Evolutionary conservation across 2,797 vertebrate genomes (phyloP), one percentile per base, ranked within the genome.

Genomic region (Pampus argenteus): DNA sequence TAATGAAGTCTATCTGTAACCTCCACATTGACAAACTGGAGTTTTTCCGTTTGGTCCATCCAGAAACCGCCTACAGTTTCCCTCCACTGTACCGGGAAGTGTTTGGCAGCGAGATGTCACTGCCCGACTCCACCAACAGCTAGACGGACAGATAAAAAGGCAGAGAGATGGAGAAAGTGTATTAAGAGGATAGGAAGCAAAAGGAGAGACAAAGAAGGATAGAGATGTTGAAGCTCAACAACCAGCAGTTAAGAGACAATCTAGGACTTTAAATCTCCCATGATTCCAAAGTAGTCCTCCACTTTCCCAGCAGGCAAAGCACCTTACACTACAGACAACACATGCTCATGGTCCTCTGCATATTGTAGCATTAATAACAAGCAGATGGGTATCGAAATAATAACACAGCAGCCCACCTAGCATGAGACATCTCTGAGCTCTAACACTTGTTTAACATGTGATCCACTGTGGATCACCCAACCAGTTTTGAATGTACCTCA

Each of bases 1-100:
- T 93, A 82, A 96, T 98, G 96, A 97, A 96, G 89, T 96, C 96
- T 1, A 97, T 98, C 84, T 97, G 96, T 80, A 96, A 96, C 84
- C 95, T 97, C 71, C 97, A 98, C 83, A 88, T 96, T 62, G 96
- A 97, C 76, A 97, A 98, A 91, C 92, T 98, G 83, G 95, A 97
- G 81, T 97, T 97, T 90, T 98, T 98, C 92, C 96, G 96, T 13
- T 89, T 97, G 78, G 86, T 97, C 72, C 96, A 98, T 76, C 96
- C 97, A 0, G 95, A 98, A 81, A 97, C 95, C 0, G 96, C 95
- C 68, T 93, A 94, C 92, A 95, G 90, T 89, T 98, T 98, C 75
- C 96, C 97, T 0, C 96, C 97, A 0, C 94, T 98, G 55, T 98
- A 97, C 70, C 95, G 96, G 78, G 97, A 98, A 88, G 96, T 98